These are phyloP conservation scores for Pseudorectes ferrugineus DNA, from an alignment of 2,113 vertebrate genomes.

Conservation along the genomic window DNA sequence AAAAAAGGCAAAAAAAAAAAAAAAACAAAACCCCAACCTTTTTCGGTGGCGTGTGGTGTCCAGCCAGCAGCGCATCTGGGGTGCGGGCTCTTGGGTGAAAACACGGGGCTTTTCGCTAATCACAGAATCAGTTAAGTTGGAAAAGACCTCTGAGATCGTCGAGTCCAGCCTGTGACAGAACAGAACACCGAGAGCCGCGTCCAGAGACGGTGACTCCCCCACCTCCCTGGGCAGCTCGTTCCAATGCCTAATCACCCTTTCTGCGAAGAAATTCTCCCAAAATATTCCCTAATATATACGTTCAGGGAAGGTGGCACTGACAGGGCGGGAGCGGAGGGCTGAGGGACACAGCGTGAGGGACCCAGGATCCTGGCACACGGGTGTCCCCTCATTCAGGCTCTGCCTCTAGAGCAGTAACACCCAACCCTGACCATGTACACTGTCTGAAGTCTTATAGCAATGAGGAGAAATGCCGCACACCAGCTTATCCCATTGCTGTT, in stretches of 20 bases:
- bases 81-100: neutral
- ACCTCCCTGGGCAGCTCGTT: neutral
- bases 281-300: accelerated
- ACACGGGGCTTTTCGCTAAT: neutral
- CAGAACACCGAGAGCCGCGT: neutral
- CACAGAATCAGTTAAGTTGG: neutral
- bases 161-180: neutral
- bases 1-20: neutral
- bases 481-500: neutral
- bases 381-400: neutral
- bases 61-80: accelerated
- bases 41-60: accelerated
- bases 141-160: neutral
- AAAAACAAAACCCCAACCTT: neutral
- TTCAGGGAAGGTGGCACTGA: neutral
- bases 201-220: neutral
- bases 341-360: neutral
- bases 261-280: neutral
- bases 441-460: neutral
- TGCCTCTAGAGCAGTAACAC: accelerated
- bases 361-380: accelerated
- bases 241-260: neutral
- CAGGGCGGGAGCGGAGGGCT: accelerated
- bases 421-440: accelerated
- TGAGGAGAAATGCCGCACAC: neutral